Conservation (phyloP, 1,140 invertebrate species). For the Acromyrmex charruanus region DNA sequence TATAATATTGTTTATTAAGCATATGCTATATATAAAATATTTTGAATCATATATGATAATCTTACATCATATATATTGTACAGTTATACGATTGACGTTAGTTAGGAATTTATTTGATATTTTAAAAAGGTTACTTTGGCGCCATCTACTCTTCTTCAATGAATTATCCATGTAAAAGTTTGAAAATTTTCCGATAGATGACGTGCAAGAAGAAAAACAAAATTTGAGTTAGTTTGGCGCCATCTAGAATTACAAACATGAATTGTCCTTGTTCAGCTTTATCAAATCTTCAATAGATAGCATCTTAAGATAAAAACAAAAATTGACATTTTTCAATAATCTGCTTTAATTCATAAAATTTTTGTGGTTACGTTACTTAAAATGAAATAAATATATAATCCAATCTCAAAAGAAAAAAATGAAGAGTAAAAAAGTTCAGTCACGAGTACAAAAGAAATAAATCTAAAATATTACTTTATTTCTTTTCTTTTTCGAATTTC, state of each 20-base stretch:
- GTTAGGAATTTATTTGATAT: background rate
- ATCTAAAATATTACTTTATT: background rate
- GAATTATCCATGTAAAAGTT: background rate
- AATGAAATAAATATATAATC: background rate
- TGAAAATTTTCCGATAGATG: background rate
- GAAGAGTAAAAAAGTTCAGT: background rate
- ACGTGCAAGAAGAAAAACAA: background rate
- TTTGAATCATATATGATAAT: background rate
- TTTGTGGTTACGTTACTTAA: background rate
- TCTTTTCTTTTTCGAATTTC: background rate
- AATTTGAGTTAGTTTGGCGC: too few relatives aligned
- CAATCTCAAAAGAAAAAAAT: background rate
- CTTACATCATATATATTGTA: too few relatives aligned
- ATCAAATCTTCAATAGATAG: too few relatives aligned
- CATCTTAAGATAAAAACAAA: too few relatives aligned
- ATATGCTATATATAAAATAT: background rate
- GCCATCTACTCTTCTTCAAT: background rate
- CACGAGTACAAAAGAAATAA: background rate
- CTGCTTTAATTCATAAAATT: background rate
- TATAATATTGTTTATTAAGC: too few relatives aligned
- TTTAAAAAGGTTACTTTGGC: background rate
- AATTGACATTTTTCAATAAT: too few relatives aligned
- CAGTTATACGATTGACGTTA: background rate
- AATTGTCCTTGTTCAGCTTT: too few relatives aligned
- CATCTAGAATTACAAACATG: too few relatives aligned